Base-by-base conservation (phyloP, 2,888 invertebrate genomes). In the Nemoura dubitans region DNA sequence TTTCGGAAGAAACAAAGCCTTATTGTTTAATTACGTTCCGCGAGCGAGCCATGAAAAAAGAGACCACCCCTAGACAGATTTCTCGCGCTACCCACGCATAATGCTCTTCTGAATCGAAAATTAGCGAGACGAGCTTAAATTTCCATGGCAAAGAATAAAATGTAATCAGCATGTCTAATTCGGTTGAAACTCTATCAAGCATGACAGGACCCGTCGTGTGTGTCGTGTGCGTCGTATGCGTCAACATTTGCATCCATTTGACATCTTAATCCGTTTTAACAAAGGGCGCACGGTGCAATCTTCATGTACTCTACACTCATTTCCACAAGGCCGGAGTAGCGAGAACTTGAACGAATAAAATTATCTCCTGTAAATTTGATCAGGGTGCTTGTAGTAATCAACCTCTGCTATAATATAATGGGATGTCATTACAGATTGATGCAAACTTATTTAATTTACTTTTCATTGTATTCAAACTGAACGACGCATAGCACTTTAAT, bases 171-270 rank as follows among this genome's bases (percentile, higher is more conserved):
- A 42, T 83, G 83, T 21, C 29, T 83, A 43, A 83, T 36, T 7
- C 25, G 25, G 80, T 87, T 86, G 86, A 80, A 86, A 83, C 86
- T 80, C 86, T 87, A 80, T 77, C 85, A 81, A 86, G 83, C 82
- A 85, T 82, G 77, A 27, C 43, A 36, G 5, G 36, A 10, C 36
- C 10, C 3, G 76, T n/a, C 59, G 59, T 21, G 83, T 81, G 81
- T 85, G 29, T 29, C 80, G 87, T 42, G 86, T 87, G 43, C 86
- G 87, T 88, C 86, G 87, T 86, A 85, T 87, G 88, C 87, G 88
- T 88, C 88, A 88, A 88, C 88, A 88, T 88, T 87, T 87, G 87
- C 87, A 84, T 87, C 85, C 82, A 88, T 87, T 87, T 86, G 83
- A 80, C 76, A 85, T 76, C 86, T 86, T 85, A 82, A 86, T 85